A percentile compares a stretch with the other conserved stretches of the same genome.
These are phyloP conservation scores for Cliona cf. orientalis DNA, from an alignment of 37 sponge, comb jelly and placozoan genomes.

Conservation along the genomic window DNA sequence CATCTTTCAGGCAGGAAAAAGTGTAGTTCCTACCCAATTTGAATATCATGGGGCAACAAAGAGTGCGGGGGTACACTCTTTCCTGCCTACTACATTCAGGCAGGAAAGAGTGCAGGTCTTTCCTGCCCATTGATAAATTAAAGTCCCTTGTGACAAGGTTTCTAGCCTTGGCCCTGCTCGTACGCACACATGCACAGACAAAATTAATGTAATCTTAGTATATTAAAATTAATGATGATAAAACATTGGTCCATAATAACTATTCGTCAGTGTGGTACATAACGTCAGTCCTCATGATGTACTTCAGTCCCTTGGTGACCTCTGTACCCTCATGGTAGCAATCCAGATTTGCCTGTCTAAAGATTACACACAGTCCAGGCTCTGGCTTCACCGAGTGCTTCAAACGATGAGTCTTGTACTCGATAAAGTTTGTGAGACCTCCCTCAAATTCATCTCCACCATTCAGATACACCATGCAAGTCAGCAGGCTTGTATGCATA, in stretches of 20 bases:
- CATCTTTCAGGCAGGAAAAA: too few relatives aligned
- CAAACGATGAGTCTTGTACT: conserved; percentile 11
- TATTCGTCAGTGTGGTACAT: conserved; percentile 54
- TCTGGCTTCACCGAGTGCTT: conserved; percentile 54
- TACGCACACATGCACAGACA: neutral
- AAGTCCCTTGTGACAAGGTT: neutral
- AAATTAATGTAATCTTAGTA: neutral
- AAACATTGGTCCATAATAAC: neutral
- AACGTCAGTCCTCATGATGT: conserved; percentile 87
- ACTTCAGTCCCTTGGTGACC: conserved; percentile 77
- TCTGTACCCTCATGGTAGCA: conserved; percentile 72
- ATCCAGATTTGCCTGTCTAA: conserved; percentile 52
- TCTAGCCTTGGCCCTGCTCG: neutral
- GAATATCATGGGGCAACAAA: too few relatives aligned
- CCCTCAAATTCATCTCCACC: conserved; percentile 79
- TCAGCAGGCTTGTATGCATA: conserved; percentile 50
- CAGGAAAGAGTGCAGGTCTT: too few relatives aligned
- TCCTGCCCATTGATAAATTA: neutral
- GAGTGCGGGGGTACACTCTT: too few relatives aligned
- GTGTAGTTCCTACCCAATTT: too few relatives aligned
- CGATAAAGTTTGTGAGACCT: conserved; percentile 78
- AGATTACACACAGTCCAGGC: conserved; percentile 82
- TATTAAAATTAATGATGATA: neutral
- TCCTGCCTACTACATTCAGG: too few relatives aligned
- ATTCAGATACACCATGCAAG: conserved; percentile 87